Conservation (phyloP, 2,888 invertebrate species). For the Rhingia campestris region DNA sequence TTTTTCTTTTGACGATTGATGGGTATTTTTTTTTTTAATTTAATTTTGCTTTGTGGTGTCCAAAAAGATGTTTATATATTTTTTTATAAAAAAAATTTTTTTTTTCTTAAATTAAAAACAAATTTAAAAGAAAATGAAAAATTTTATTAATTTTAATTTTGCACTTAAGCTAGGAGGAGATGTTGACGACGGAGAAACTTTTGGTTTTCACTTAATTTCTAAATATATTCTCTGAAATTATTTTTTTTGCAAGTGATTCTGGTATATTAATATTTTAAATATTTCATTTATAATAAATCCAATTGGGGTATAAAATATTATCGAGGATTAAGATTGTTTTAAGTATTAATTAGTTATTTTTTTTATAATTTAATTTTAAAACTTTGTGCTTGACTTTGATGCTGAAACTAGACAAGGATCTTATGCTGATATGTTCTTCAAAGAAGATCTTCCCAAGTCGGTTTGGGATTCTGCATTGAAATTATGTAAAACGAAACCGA, state of each 20-base stretch:
- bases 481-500: too few relatives aligned
- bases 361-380: too few relatives aligned
- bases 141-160: slow-evolving; percentile 10
- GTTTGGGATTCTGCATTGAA: too few relatives aligned
- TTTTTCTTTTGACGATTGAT: slow-evolving; percentile 54
- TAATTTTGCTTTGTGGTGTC: slow-evolving; percentile 18
- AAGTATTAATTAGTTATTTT: too few relatives aligned
- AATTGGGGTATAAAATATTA: too few relatives aligned
- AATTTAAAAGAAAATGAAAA: slow-evolving; percentile 1
- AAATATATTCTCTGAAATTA: not conserved
- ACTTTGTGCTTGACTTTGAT: too few relatives aligned
- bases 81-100: slow-evolving; percentile 23
- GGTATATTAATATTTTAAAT: not conserved
- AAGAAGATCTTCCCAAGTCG: too few relatives aligned
- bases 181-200: slow-evolving; percentile 56
- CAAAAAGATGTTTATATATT: slow-evolving; percentile 13
- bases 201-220: not conserved
- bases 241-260: slow-evolving; percentile 33
- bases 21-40: slow-evolving; percentile 65
- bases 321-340: too few relatives aligned
- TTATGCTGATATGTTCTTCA: too few relatives aligned
- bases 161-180: slow-evolving; percentile 54
- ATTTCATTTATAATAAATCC: not conserved
- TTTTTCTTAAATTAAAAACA: not conserved
- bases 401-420: too few relatives aligned